Evolutionary conservation across 2,113 vertebrate genomes (phyloP).

Genomic region (Vicugna pacos): DNA sequence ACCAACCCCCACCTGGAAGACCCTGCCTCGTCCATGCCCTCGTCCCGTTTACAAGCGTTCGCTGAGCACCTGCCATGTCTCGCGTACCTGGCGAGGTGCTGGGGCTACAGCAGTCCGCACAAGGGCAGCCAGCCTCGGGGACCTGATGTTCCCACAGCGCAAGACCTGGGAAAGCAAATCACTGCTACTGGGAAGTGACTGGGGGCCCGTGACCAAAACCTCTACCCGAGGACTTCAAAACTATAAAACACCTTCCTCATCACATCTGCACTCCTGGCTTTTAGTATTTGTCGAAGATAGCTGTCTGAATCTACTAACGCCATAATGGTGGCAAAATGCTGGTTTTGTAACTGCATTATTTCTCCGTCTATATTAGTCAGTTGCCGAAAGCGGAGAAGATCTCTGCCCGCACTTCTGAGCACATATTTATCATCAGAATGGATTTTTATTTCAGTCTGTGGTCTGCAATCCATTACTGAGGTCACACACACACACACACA

Average conservation of each 20-base stretch:
- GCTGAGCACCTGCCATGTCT: background rate
- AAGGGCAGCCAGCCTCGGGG: rapidly evolving
- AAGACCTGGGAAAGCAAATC: rapidly evolving
- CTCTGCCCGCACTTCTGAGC: background rate
- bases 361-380: background rate
- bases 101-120: rapidly evolving
- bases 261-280: background rate
- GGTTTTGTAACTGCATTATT: background rate
- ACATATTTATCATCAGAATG: background rate
- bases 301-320: too few relatives aligned
- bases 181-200: background rate
- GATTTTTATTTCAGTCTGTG: background rate
- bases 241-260: rapidly evolving
- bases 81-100: rapidly evolving
- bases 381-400: too few relatives aligned
- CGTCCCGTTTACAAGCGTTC: rapidly evolving
- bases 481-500: background rate
- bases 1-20: background rate
- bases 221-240: background rate
- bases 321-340: rapidly evolving
- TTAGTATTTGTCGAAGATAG: rapidly evolving
- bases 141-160: rapidly evolving
- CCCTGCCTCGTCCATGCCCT: background rate
- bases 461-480: background rate
- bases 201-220: background rate